Base-by-base conservation (phyloP, 2,888 invertebrate species). In the Cheilosia pagana region DNA sequence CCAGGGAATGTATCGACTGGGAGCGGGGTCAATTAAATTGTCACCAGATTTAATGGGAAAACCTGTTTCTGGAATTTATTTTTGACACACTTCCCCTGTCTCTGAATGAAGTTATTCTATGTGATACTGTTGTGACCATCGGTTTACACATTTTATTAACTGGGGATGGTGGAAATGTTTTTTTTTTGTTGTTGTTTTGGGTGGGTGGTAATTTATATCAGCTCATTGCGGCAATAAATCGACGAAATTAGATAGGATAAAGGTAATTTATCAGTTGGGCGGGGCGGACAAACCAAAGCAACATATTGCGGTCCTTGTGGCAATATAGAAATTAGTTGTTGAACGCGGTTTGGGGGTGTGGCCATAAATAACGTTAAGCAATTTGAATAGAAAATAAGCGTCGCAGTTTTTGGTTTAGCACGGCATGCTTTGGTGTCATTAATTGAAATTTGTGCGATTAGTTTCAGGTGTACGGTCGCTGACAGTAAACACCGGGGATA, bases 181-280 rank as follows among this genome's bases (percentile, higher is more conserved):
- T 74, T 39, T 62, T 60, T 45, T 41, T 67, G 16, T 55, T 21
- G 19, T 16, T 6, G n/a, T 4, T 12, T 7, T 59, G 16, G 35
- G n/a, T 28, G 50, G 60, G 31, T 0, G 21, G 25, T 83, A 75
- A 83, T 85, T 79, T 79, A 65, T 70, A 76, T 43, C 67, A 53
- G 53, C 65, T 75, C 60, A 79, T 79, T 79, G 67, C 57, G 63
- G 65, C 53, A 59, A 60, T 79, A 85, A 85, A 85, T 79, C 52
- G 41, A 76, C 53, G 59, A 71, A 75, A 85, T 79, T 85, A 85
- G 85, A 71, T 45, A 71, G 68, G 57, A 52, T 14, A 63, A 63
- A 74, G 57, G 74, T 78, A 57, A 75, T 79, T 79, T 68, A 59
- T 82, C 71, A 25, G 23, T n/a, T 8, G 53, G 53, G 60, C 19